A percentile compares a stretch with the other conserved stretches of the same genome.
These are phyloP conservation scores for Axis porcinus DNA, from an alignment of 2,113 vertebrate species.

Conservation along the genomic window DNA sequence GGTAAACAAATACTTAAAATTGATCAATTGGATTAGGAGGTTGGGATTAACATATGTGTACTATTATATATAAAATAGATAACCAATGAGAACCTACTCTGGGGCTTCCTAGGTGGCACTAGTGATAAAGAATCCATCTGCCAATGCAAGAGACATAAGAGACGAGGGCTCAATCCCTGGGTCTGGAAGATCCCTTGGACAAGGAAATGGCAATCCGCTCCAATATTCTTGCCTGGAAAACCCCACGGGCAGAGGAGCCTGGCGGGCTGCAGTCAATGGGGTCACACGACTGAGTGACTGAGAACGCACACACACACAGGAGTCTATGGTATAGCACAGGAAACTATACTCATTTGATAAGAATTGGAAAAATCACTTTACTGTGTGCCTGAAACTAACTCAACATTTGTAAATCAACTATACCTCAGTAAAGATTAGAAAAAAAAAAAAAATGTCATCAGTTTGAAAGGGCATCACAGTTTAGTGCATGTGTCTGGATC, in stretches of 20 bases:
- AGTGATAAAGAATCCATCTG: background rate
- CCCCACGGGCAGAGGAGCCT: background rate
- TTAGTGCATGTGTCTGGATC: background rate
- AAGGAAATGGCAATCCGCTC: background rate
- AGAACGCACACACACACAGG: background rate
- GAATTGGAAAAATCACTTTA: background rate
- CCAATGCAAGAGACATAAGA: background rate
- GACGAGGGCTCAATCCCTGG: rapidly evolving
- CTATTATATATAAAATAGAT: background rate
- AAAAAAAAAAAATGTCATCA: background rate
- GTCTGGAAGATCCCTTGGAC: background rate
- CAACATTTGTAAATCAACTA: background rate
- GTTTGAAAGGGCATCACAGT: background rate
- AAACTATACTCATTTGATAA: background rate
- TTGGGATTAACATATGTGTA: background rate
- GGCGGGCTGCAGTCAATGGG: background rate
- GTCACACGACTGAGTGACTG: background rate
- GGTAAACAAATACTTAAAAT: background rate
- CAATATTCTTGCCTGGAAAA: background rate
- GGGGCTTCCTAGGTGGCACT: background rate
- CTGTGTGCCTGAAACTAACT: background rate
- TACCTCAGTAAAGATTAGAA: background rate
- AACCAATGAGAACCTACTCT: background rate
- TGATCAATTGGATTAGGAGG: background rate
- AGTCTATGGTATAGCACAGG: background rate